Evolutionary conservation across 1,140 invertebrate species (phyloP).

Genomic region (Galendromus occidentalis): DNA sequence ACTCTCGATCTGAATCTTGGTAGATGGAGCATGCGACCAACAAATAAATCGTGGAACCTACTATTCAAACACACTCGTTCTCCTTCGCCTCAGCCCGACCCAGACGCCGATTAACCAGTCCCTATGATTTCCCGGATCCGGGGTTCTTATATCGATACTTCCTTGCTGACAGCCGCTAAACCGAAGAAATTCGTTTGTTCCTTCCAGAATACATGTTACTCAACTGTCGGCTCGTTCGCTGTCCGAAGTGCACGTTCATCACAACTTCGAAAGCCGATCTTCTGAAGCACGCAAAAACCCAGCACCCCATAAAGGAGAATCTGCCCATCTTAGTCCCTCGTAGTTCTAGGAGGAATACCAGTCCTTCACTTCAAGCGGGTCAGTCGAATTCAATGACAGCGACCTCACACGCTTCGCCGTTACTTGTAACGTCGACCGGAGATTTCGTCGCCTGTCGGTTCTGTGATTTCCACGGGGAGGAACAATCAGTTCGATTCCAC

Average conservation of each 20-base stretch:
- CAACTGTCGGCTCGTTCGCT: neutral
- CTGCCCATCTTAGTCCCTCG: neutral
- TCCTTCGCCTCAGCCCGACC: too few species aligned
- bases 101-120: too few species aligned
- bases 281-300: neutral
- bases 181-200: too few species aligned
- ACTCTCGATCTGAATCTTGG: too few species aligned
- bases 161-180: too few species aligned
- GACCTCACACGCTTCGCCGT: neutral
- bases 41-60: too few species aligned
- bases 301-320: neutral
- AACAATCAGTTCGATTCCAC: neutral
- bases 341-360: neutral
- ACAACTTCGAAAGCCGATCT: neutral
- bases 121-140: too few species aligned
- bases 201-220: too few species aligned
- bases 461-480: neutral
- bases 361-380: neutral
- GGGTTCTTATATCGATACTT: too few species aligned
- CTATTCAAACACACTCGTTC: too few species aligned
- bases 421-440: neutral
- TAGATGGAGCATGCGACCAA: too few species aligned
- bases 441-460: neutral
- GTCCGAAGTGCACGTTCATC: constrained; percentile 8
- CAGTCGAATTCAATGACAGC: neutral